A percentile compares a stretch with the other conserved stretches of the same genome.
phyloP scores from a whole-genome alignment of 1,140 invertebrate species.

The Bombus waltoni region DNA sequence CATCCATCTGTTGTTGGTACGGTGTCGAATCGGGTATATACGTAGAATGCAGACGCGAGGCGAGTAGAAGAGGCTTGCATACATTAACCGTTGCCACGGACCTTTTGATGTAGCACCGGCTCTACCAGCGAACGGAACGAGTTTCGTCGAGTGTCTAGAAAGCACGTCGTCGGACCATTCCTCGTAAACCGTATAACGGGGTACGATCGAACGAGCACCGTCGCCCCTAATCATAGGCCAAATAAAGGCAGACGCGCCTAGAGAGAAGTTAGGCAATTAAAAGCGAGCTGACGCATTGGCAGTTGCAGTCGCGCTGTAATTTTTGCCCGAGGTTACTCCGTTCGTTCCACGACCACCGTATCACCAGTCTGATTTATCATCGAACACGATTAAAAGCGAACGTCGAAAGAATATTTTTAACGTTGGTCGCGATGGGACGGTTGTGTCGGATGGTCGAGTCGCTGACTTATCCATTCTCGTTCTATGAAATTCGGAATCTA shows the following conservation, averaged over 20 bases:
- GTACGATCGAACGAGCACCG: conserved; percentile 39
- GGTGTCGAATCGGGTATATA: conserved; percentile 35
- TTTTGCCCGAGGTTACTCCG: not conserved
- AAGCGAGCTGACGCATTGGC: not conserved
- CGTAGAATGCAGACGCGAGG: not conserved
- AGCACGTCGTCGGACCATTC: conserved; percentile 54
- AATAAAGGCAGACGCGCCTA: conserved; percentile 57
- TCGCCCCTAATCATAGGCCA: conserved; percentile 59
- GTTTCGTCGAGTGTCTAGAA: conserved; percentile 53
- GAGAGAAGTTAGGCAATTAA: conserved; percentile 50
- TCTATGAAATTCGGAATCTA: no score
- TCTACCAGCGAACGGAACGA: conserved; percentile 23
- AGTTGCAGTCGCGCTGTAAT: not conserved
- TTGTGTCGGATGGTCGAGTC: no score
- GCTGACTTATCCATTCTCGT: no score
- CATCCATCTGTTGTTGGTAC: conserved; percentile 37
- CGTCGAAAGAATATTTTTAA: no score
- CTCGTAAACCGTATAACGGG: conserved; percentile 62
- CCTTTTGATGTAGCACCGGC: conserved; percentile 64
- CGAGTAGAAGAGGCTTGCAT: conserved; percentile 20
- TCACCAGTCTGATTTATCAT: not conserved
- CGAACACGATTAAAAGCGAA: not conserved
- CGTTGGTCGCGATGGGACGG: no score
- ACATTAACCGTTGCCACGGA: conserved; percentile 45
- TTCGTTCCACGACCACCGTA: not conserved